A percentile compares a stretch with the other conserved stretches of the same genome.
These are phyloP conservation scores for Drosophila macrospina DNA, from an alignment of 2,888 invertebrate species.

Conservation along the genomic window DNA sequence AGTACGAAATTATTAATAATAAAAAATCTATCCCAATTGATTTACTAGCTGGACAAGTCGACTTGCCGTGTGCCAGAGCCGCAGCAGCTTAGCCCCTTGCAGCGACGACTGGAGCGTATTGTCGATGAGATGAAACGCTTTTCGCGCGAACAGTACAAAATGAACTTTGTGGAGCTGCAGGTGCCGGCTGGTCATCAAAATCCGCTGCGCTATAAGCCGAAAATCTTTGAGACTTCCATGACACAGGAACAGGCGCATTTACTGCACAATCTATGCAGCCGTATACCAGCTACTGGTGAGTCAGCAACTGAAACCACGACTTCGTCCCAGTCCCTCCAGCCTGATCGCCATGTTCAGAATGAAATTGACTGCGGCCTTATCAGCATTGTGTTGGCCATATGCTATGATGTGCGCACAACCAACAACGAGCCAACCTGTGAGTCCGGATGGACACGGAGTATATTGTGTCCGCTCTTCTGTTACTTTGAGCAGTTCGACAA, in stretches of 20 bases:
- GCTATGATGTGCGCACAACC: constrained; percentile 83
- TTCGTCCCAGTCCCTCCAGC: constrained; percentile 19
- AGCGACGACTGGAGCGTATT: constrained; percentile 78
- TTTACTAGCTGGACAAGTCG: constrained; percentile 50
- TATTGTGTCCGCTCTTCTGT: constrained; percentile 79
- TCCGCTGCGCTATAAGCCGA: constrained; percentile 79
- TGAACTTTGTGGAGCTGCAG: constrained; percentile 83
- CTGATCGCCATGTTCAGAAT: constrained; percentile 58
- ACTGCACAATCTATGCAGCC: constrained; percentile 77
- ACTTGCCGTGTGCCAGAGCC: constrained; percentile 78
- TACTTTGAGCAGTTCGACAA: constrained; percentile 83
- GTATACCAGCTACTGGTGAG: constrained; percentile 25
- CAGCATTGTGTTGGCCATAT: constrained; percentile 83
- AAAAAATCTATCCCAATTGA: not conserved
- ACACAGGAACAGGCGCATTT: constrained; percentile 78
- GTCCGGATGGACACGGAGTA: constrained; percentile 83
- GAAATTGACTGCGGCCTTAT: constrained; percentile 83
- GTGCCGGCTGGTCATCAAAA: constrained; percentile 84
- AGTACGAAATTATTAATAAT: constrained; percentile 1
- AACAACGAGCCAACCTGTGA: constrained; percentile 83
- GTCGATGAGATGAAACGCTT: constrained; percentile 82
- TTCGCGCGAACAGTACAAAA: constrained; percentile 83
- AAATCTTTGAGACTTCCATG: constrained; percentile 74
- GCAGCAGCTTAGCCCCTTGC: constrained; percentile 72
- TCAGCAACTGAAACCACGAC: constrained; percentile 3